A percentile compares a stretch with the other conserved stretches of the same genome.
Conservation (phyloP, 2,888 invertebrate species). For the Stegana nigrithorax region DNA sequence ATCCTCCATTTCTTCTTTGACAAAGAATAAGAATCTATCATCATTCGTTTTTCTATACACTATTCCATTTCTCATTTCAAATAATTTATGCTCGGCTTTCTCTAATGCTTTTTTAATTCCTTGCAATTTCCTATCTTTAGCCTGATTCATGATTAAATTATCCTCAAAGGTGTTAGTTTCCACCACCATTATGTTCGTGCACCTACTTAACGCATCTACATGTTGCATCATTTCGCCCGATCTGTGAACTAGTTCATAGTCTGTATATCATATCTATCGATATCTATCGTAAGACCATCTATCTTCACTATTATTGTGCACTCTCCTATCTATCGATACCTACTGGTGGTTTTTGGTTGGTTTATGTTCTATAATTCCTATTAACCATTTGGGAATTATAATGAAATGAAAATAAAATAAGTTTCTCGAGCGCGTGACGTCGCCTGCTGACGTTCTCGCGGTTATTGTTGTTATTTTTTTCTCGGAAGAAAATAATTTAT, state of each 20-base stretch:
- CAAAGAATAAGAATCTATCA: constrained; percentile 19
- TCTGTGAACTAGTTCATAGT: constrained; percentile 36
- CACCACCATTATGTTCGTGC: not conserved
- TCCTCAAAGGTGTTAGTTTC: constrained; percentile 22
- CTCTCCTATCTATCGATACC: too few relatives aligned
- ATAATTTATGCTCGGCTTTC: not conserved
- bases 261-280: too few relatives aligned
- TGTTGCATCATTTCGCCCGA: constrained; percentile 17
- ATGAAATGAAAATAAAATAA: too few relatives aligned
- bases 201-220: constrained; percentile 21
- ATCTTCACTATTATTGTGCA: too few relatives aligned
- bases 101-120: constrained; percentile 10
- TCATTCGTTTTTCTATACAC: constrained; percentile 18
- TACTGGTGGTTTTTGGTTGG: too few relatives aligned
- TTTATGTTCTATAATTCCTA: too few relatives aligned
- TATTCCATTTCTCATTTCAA: constrained; percentile 8
- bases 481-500: too few relatives aligned
- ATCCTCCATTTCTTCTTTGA: constrained; percentile 15
- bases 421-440: too few relatives aligned
- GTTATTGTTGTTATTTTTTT: too few relatives aligned
- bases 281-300: too few relatives aligned
- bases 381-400: too few relatives aligned
- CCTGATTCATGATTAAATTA: constrained; percentile 6
- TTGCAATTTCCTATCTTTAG: constrained; percentile 1
- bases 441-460: too few relatives aligned